These are phyloP conservation scores for Plebejus melissa DNA, from an alignment of 2,888 invertebrate species.

Conservation along the genomic window DNA sequence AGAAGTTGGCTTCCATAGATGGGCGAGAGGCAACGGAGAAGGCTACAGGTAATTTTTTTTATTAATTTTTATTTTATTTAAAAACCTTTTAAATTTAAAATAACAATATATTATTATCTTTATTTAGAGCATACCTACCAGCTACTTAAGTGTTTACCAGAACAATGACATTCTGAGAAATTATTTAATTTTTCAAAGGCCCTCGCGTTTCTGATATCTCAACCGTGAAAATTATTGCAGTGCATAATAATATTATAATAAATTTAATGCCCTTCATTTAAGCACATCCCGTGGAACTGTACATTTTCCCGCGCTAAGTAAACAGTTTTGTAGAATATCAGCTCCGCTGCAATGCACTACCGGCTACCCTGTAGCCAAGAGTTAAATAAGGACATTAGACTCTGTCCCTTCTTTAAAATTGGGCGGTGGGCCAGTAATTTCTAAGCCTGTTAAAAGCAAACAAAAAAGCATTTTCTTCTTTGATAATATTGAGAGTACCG, in stretches of 20 bases:
- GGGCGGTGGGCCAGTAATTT: too few species aligned
- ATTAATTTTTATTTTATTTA: too few species aligned
- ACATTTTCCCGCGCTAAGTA: too few species aligned
- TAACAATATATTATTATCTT: neutral
- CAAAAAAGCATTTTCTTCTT: too few species aligned
- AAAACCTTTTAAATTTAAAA: neutral
- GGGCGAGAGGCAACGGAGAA: conserved; percentile 49
- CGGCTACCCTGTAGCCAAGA: too few species aligned
- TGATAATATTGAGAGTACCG: too few species aligned
- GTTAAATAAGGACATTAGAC: too few species aligned
- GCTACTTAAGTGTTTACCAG: neutral
- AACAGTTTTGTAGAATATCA: too few species aligned
- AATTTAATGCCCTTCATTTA: neutral
- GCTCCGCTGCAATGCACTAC: too few species aligned
- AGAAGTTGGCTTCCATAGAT: conserved; percentile 50
- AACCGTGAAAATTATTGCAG: neutral
- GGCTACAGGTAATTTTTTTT: conserved; percentile 46
- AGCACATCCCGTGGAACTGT: too few species aligned
- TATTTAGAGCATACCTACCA: neutral
- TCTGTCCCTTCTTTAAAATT: too few species aligned
- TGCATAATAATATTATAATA: neutral
- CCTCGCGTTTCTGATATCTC: neutral
- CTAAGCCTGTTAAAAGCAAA: too few species aligned
- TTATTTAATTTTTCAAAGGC: neutral
- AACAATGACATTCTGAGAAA: neutral